phyloP scores from a whole-genome alignment of 2,113 vertebrate genomes.

The Anguilla japonica region DNA sequence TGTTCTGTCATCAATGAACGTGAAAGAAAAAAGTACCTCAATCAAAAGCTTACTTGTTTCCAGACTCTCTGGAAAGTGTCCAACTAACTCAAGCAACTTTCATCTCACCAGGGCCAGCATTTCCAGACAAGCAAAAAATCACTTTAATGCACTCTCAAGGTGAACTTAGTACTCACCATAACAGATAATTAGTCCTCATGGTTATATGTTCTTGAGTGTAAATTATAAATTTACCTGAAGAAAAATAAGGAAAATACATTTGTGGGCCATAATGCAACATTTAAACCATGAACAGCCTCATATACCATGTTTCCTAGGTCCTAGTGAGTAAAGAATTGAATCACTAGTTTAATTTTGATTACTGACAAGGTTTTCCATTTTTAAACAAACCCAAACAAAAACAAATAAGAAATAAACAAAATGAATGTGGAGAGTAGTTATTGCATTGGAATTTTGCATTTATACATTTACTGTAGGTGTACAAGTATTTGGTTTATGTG shows the following conservation, averaged over 20 bases:
- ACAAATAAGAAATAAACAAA: neutral
- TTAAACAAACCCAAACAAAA: neutral
- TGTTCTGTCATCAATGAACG: neutral
- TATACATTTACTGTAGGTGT: neutral
- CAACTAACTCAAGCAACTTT: neutral
- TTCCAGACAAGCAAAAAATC: conserved; percentile 1
- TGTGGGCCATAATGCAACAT: neutral
- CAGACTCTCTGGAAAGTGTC: neutral
- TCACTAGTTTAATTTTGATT: neutral
- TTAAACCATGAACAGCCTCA: neutral
- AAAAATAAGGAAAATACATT: neutral
- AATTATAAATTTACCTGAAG: neutral
- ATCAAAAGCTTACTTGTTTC: neutral
- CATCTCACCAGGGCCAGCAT: neutral
- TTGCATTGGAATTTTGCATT: neutral
- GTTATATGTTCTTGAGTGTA: neutral
- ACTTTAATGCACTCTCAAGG: neutral
- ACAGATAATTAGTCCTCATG: neutral
- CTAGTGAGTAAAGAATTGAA: neutral
- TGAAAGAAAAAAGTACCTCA: neutral
- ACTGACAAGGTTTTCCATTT: neutral
- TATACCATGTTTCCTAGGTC: neutral
- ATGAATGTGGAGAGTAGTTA: neutral
- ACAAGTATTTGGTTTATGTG: neutral
- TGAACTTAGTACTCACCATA: neutral